These are phyloP conservation scores for Chionomys nivalis DNA, from an alignment of 2,113 vertebrate species.

Conservation along the genomic window DNA sequence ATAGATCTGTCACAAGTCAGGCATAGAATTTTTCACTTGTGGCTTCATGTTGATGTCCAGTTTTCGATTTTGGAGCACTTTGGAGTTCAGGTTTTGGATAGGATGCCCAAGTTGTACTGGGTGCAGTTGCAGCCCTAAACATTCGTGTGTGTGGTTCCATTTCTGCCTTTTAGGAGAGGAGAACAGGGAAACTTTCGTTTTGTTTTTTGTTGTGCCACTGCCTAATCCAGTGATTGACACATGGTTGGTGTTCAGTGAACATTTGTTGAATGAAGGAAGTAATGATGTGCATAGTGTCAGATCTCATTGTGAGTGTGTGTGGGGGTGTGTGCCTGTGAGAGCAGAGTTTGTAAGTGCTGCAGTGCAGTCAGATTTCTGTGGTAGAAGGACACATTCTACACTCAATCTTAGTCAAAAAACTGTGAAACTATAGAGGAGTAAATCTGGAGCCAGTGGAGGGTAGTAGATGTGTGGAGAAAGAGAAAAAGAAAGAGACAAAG, in stretches of 20 bases:
- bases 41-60: background rate
- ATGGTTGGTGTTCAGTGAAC: background rate
- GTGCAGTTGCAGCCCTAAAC: background rate
- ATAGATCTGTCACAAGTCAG: background rate
- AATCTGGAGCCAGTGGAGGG: background rate
- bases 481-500: background rate
- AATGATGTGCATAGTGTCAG: background rate
- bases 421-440: background rate
- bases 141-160: background rate
- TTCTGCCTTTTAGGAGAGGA: background rate
- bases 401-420: background rate
- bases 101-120: background rate
- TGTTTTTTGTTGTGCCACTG: background rate
- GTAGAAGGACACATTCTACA: background rate
- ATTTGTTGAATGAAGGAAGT: background rate
- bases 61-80: background rate
- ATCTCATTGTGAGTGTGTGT: background rate
- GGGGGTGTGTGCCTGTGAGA: background rate
- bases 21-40: background rate
- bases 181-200: background rate
- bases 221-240: background rate
- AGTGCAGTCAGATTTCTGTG: background rate
- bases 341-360: background rate
- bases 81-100: background rate
- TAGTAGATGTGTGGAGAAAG: background rate